Conservation (phyloP, 2,113 vertebrate species). For the Pedionomus torquatus region DNA sequence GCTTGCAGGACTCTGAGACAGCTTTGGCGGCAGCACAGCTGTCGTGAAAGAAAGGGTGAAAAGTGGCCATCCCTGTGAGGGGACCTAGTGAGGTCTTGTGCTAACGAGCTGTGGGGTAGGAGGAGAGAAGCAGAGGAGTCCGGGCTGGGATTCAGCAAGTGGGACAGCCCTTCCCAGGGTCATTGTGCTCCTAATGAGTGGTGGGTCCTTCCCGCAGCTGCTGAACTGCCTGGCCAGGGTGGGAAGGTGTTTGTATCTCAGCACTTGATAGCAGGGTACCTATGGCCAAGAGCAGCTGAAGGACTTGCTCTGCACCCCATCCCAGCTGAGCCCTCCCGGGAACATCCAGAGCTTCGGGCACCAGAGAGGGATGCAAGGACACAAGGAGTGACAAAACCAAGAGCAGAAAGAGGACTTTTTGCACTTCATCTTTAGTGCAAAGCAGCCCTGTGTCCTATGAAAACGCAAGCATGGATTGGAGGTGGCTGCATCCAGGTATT, state of each 20-base stretch:
- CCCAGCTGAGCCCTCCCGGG: background rate
- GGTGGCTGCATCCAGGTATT: background rate
- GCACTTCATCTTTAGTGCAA: background rate
- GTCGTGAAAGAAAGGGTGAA: background rate
- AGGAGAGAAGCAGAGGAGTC: background rate
- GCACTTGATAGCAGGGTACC: background rate
- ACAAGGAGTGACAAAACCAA: background rate
- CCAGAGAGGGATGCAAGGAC: background rate
- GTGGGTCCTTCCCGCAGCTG: background rate
- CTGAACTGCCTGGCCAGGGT: background rate
- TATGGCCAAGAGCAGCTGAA: background rate
- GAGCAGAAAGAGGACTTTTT: background rate
- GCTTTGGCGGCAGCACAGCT: background rate
- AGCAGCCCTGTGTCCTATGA: background rate
- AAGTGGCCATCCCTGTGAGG: background rate
- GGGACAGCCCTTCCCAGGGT: background rate
- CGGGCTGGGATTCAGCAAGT: background rate
- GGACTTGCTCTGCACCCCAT: background rate
- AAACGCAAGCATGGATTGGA: background rate
- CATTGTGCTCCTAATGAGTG: accelerated
- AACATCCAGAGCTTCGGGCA: background rate
- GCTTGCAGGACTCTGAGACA: background rate
- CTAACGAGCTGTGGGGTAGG: background rate
- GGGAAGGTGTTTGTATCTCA: background rate
- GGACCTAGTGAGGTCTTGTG: accelerated